A percentile compares a stretch with the other conserved stretches of the same genome.
Evolutionary conservation across 2,888 invertebrate genomes (phyloP).

Genomic region (Drosophila dives): DNA sequence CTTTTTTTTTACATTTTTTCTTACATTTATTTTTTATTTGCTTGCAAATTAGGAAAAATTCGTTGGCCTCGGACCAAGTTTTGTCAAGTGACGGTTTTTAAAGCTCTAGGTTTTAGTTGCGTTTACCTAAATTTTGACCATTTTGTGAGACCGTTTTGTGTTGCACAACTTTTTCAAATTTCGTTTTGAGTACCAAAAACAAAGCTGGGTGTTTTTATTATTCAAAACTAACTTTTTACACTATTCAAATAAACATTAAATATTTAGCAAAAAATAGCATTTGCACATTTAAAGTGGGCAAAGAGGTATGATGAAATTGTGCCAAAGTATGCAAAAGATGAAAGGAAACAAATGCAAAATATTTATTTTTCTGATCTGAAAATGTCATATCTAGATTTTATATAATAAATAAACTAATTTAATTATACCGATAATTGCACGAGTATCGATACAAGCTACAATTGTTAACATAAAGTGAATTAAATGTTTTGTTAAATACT

Average conservation of each 20-base stretch:
- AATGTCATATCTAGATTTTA: no score
- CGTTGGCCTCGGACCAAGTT: constrained; percentile 6
- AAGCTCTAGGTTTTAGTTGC: not conserved
- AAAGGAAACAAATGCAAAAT: not conserved
- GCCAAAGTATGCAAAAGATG: not conserved
- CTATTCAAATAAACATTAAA: not conserved
- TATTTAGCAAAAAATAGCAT: not conserved
- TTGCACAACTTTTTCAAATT: not conserved
- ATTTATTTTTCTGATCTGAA: not conserved
- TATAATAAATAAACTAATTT: no score
- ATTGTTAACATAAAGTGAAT: not conserved
- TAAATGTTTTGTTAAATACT: not conserved
- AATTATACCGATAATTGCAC: no score
- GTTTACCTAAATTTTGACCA: not conserved
- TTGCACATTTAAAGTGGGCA: not conserved
- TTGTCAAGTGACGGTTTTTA: not conserved
- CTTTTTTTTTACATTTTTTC: not conserved
- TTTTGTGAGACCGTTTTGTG: not conserved
- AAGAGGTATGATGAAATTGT: not conserved
- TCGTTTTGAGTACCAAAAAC: not conserved
- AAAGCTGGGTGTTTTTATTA: not conserved
- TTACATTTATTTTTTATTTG: constrained; percentile 3
- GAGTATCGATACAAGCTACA: no score
- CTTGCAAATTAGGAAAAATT: constrained; percentile 31
- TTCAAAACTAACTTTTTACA: not conserved